These are phyloP conservation scores for Myotis yumanensis DNA, from an alignment of 2,113 vertebrate genomes.

Conservation along the genomic window DNA sequence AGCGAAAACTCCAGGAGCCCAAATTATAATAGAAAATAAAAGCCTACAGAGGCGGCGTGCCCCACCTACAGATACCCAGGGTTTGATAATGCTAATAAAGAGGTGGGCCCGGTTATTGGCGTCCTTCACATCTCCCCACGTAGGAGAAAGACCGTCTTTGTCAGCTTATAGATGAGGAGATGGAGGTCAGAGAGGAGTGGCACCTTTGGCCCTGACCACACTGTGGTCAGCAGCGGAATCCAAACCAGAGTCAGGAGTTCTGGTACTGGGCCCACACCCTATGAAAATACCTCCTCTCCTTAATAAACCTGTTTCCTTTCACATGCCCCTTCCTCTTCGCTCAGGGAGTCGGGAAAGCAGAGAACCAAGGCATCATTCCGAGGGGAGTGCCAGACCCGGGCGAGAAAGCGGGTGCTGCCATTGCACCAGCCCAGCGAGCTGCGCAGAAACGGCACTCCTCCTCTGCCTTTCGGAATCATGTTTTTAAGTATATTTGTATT, in stretches of 20 bases:
- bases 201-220: neutral
- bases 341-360: neutral
- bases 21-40: neutral
- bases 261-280: neutral
- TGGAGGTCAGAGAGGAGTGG: accelerated
- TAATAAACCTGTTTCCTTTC: neutral
- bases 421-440: neutral
- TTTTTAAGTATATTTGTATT: no score
- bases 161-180: neutral
- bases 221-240: neutral
- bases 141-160: neutral
- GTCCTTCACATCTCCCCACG: neutral
- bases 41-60: accelerated
- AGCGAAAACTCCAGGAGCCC: neutral
- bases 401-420: neutral
- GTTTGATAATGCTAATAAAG: neutral
- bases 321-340: neutral
- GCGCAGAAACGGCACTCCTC: neutral
- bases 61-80: neutral
- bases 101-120: accelerated
- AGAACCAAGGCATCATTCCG: neutral
- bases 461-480: neutral
- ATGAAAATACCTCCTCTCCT: neutral
- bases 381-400: accelerated
- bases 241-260: neutral